Evolutionary conservation across 2,797 vertebrate species (phyloP), one percentile per base, ranked within the genome.

Genomic region (Cuculus canorus): DNA sequence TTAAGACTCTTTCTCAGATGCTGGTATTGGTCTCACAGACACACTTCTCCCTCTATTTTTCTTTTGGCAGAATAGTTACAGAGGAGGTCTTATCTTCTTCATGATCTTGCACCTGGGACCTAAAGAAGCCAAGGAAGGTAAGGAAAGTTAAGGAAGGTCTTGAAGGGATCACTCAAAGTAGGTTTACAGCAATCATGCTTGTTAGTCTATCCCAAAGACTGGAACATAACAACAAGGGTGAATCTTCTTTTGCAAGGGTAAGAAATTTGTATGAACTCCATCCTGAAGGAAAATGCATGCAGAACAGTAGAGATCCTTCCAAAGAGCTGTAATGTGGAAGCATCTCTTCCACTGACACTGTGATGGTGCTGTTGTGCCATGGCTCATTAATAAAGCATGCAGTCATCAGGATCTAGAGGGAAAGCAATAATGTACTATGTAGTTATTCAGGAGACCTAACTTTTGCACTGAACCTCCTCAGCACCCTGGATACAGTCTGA

Each of bases 1-100:
- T 91, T 68, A 93, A 95, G 87, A 90, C 60, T 87, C 60, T 76
- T 88, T 82, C 63, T 92, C 45, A 81, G 56, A 59, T 5, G 2
- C 61, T 52, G 39, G 41, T 2, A 0, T 45, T 73, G 64, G 72
- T 91, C 60, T 86, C 2, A 0, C 32, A 80, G 68, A 33, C 35
- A 15, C 17, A 61, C 59, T 65, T 83, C 57, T 86, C 43, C 63
- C 64, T 87, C 60, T 90, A 61, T 82, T 93, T 73, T 70, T 64
- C 35, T 77, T 89, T 41, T 33, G 28, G 33, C 61, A 14, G 54
- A 80, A 80, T 30, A 82, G 56, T 56, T 70, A 45, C 15, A 50
- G 52, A 70, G 23, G 9, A 60, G 41, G 47, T 37, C 54, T 90
- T 90, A 48, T 13, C 73, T 91, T 90, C 70, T 79, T 91, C 24